Evolutionary conservation across 2,888 invertebrate genomes (phyloP).

Genomic region (Tinea pellionella): DNA sequence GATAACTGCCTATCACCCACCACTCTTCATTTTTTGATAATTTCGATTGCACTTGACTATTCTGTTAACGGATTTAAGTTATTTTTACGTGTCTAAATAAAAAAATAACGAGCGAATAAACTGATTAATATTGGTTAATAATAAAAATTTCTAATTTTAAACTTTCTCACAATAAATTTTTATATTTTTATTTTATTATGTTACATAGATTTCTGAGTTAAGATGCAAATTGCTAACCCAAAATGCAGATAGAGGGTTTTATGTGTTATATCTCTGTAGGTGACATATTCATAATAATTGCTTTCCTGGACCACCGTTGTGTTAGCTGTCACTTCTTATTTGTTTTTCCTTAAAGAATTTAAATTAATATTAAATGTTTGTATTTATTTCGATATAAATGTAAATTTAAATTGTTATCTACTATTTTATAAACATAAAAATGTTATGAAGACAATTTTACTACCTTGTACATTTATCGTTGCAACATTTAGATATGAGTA

Average conservation of each 20-base stretch:
- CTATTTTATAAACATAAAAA: conserved; percentile 4
- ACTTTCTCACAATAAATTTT: conserved; percentile 1
- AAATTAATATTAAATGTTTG: conserved; percentile 27
- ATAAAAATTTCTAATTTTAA: background rate
- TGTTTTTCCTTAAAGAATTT: conserved; percentile 35
- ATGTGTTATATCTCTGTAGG: conserved; percentile 46
- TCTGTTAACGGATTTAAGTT: background rate
- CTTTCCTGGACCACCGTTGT: conserved; percentile 4
- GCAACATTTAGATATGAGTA: background rate
- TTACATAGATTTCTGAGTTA: background rate
- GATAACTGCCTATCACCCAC: conserved; percentile 31
- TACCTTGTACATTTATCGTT: background rate
- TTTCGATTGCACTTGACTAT: background rate
- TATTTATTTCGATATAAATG: conserved; percentile 32
- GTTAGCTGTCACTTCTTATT: conserved; percentile 27
- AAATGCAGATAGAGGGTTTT: background rate
- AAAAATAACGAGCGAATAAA: too few relatives aligned
- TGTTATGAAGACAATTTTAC: conserved; percentile 8
- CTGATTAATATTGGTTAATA: background rate
- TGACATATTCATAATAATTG: conserved; percentile 21
- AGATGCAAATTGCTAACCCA: background rate
- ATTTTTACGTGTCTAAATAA: too few relatives aligned
- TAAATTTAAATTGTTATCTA: conserved; percentile 10
- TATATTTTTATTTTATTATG: background rate
- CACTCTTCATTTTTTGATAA: background rate